phyloP scores from a whole-genome alignment of 2,113 vertebrate genomes.

The Phaethon lepturus region DNA sequence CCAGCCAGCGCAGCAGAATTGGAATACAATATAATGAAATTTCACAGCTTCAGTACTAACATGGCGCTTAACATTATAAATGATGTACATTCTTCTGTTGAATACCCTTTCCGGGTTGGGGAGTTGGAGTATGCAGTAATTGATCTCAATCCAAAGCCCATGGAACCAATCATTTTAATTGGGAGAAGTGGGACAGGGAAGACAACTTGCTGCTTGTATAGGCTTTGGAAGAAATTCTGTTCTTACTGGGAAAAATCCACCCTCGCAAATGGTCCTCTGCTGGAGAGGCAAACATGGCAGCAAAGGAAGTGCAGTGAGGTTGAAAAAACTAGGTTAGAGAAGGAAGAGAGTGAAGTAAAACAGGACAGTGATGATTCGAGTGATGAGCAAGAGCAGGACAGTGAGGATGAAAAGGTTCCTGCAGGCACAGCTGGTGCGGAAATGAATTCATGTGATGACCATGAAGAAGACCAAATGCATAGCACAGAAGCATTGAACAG shows the following conservation, averaged over 20 bases:
- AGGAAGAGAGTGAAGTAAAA: slow-evolving; percentile 2
- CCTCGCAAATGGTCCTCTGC: slow-evolving; percentile 69
- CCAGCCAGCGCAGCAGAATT: slow-evolving; percentile 79
- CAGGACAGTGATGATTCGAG: background rate
- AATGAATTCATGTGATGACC: background rate
- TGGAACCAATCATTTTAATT: slow-evolving; percentile 84
- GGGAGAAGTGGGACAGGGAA: slow-evolving; percentile 85
- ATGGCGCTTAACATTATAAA: slow-evolving; percentile 83
- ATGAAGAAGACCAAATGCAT: background rate
- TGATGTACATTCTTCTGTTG: slow-evolving; percentile 72
- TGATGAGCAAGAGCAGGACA: slow-evolving; percentile 25
- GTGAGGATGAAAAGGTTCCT: background rate
- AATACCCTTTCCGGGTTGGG: slow-evolving; percentile 85
- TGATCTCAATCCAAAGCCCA: slow-evolving; percentile 77
- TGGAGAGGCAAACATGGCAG: slow-evolving; percentile 73
- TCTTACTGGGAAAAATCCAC: slow-evolving; percentile 78
- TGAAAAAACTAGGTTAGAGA: background rate
- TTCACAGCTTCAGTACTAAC: slow-evolving; percentile 85
- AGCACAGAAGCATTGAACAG: background rate
- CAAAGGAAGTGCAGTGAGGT: slow-evolving; percentile 36
- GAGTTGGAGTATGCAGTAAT: slow-evolving; percentile 83
- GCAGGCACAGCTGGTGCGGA: background rate
- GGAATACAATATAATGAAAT: slow-evolving; percentile 85
- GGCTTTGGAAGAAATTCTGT: slow-evolving; percentile 83
- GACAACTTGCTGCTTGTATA: slow-evolving; percentile 83